Evolutionary conservation across 2,888 invertebrate genomes (phyloP), one percentile per base, ranked within the genome.

Genomic region (Macrosiphum euphorbiae): DNA sequence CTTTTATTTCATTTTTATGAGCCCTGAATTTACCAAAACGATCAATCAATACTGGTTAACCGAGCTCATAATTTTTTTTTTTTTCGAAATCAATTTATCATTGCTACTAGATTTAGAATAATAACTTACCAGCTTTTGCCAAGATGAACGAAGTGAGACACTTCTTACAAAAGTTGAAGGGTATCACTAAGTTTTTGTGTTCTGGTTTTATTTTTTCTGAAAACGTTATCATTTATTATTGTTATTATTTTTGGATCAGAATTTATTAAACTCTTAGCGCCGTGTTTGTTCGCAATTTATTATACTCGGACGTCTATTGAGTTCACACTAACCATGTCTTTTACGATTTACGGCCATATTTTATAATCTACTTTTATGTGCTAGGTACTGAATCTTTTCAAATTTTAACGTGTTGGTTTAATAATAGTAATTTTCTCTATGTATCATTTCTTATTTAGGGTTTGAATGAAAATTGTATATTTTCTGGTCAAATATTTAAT

Each of bases 211-310:
- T 35, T 35, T n/a, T 67, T 16, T n/a, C n/a, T 16, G 5, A 35
- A 67, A 67, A 16, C 20, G 4, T 67, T 67, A 35, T 67, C 8
- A 47, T 47, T 61, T 61, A 28, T 44, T 11, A 28, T 58, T n/a
- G n/a, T n/a, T 28, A 16, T 44, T 44, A n/a, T 47, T 90, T 78
- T 90, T 78, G 28, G 20, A 26, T 86, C 11, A 16, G 8, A n/a
- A 78, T 78, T 13, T 78, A 20, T 35, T 78, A 0, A 11, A 41
- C 35, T 88, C 44, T 52, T 1, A n/a, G 50, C 90, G 93, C 93
- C 93, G 90, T 89, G 52, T 85, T 44, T n/a, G 28, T n/a, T 28
- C 61, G 90, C 93, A 94, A 94, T 86, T 86, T 86, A 86, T 90
- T 20, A 50, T 44, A 94, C 93, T 16, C 0, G 35, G 11, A 24